Evolutionary conservation across 2,797 vertebrate genomes (phyloP).

Genomic region (Peromyscus attwateri): DNA sequence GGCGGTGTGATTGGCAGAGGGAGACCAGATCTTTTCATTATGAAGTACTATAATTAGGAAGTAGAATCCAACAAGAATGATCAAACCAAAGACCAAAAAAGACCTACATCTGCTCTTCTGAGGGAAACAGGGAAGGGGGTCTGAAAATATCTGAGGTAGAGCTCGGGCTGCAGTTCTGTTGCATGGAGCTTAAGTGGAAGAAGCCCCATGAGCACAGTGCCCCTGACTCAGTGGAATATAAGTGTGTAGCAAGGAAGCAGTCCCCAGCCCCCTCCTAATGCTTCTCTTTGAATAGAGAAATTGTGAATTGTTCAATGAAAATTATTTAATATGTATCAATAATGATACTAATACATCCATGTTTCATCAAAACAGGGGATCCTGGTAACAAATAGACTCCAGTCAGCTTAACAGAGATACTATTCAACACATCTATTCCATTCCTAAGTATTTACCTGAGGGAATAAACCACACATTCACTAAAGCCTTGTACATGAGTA

Average conservation of each 20-base stretch:
- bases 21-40: not conserved
- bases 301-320: not conserved
- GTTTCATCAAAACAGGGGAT: not conserved
- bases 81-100: not conserved
- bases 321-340: not conserved
- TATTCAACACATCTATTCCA: not conserved
- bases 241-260: not conserved
- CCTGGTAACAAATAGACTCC: conserved; percentile 5
- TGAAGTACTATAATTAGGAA: not conserved
- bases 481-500: not conserved
- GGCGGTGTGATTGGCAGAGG: not conserved
- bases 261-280: not conserved
- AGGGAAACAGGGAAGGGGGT: not conserved
- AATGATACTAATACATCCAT: not conserved
- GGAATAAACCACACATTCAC: not conserved
- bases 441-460: not conserved
- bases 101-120: not conserved
- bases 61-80: not conserved
- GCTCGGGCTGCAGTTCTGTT: not conserved
- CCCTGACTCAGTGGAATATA: not conserved
- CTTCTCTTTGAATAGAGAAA: conserved; percentile 29
- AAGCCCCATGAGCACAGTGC: not conserved
- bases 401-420: not conserved
- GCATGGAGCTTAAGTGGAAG: not conserved
- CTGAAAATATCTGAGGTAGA: not conserved